phyloP scores from a whole-genome alignment of 2,888 invertebrate genomes.

The Achlya flavicornis region DNA sequence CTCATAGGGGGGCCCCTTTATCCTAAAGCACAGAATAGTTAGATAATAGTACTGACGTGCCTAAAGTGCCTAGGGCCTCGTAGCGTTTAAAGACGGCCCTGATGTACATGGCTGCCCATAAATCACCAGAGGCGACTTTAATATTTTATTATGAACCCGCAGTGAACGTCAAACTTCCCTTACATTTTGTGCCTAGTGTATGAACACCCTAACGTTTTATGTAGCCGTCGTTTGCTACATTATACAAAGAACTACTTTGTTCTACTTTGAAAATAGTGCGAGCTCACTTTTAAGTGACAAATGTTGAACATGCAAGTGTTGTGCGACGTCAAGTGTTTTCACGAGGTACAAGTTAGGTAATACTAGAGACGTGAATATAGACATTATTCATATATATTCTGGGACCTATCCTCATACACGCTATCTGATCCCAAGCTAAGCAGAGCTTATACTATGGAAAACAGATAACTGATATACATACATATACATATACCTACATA shows the following conservation, averaged over 20 bases:
- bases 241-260: constrained; percentile 9
- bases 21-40: too few relatives aligned
- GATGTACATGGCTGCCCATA: constrained; percentile 16
- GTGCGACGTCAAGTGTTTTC: too few relatives aligned
- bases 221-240: constrained; percentile 8
- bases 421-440: too few relatives aligned
- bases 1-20: too few relatives aligned
- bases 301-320: background rate
- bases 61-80: too few relatives aligned
- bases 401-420: too few relatives aligned
- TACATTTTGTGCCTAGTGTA: constrained; percentile 28
- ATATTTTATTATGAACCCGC: constrained; percentile 34
- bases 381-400: too few relatives aligned
- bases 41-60: too few relatives aligned
- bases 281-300: constrained; percentile 1
- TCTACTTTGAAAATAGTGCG: background rate
- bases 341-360: background rate
- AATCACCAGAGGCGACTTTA: constrained; percentile 35
- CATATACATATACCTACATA: too few relatives aligned
- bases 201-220: constrained; percentile 14
- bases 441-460: too few relatives aligned
- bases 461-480: too few relatives aligned
- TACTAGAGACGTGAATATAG: too few relatives aligned
- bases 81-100: background rate
- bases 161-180: constrained; percentile 31